These are phyloP conservation scores for Halisarca cf. caerulea DNA, from an alignment of 37 sponge, comb jelly and placozoan species.

Conservation along the genomic window DNA sequence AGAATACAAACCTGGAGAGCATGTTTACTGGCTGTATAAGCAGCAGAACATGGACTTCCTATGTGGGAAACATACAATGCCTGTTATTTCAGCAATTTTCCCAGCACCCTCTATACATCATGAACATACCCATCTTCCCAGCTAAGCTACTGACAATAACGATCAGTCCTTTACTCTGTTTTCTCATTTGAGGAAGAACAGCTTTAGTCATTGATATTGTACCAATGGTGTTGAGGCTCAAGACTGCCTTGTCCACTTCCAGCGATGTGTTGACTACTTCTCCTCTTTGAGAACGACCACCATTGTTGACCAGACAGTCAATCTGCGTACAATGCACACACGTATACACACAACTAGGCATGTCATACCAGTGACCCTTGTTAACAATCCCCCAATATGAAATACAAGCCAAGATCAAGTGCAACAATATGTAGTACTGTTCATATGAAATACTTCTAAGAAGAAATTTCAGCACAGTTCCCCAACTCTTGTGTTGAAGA, in stretches of 20 bases:
- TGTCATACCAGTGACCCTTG: too few species aligned
- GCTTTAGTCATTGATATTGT: slow-evolving; percentile 89
- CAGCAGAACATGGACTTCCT: slow-evolving; percentile 64
- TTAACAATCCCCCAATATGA: too few species aligned
- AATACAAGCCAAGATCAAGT: too few species aligned
- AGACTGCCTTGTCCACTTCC: slow-evolving; percentile 67
- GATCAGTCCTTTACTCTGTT: slow-evolving; percentile 57
- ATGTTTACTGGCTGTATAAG: slow-evolving; percentile 88
- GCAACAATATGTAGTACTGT: too few species aligned
- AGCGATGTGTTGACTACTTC: slow-evolving; percentile 73
- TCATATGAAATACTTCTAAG: too few species aligned
- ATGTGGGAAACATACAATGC: too few species aligned
- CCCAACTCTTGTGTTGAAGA: too few species aligned
- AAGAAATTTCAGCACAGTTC: too few species aligned
- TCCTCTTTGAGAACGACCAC: slow-evolving; percentile 83
- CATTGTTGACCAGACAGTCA: slow-evolving; percentile 93
- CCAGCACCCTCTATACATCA: too few species aligned
- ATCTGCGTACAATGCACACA: slow-evolving; percentile 53
- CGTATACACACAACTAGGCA: neutral
- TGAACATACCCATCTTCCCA: slow-evolving; percentile 78
- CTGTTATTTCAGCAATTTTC: too few species aligned
- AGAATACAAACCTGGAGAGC: slow-evolving; percentile 56
- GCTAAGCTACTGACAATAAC: slow-evolving; percentile 85
- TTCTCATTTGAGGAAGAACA: slow-evolving; percentile 80
- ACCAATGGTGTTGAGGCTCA: slow-evolving; percentile 80